A percentile compares a stretch with the other conserved stretches of the same genome.
Conservation (phyloP, 2,888 invertebrate species). For the Spisula solida region DNA sequence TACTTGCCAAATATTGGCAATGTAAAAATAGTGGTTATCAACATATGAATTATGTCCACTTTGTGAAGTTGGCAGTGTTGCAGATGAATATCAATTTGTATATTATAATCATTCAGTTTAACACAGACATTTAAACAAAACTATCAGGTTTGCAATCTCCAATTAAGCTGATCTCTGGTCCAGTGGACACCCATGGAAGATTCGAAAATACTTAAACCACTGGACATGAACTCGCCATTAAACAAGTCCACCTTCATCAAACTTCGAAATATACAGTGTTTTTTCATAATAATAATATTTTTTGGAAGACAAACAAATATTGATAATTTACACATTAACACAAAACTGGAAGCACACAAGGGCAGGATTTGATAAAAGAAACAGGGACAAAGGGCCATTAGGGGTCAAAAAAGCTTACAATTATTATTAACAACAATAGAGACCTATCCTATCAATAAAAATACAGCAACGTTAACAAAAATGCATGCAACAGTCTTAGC, state of each 20-base stretch:
- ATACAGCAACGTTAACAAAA: constrained; percentile 15
- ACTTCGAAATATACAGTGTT: constrained; percentile 9
- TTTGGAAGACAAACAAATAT: constrained; percentile 26
- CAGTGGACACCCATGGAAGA: background rate
- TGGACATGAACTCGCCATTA: background rate
- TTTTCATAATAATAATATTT: background rate
- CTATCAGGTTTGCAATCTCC: background rate
- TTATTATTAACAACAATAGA: constrained; percentile 3
- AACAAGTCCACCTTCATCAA: background rate
- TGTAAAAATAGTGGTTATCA: background rate
- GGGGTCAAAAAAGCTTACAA: constrained; percentile 7
- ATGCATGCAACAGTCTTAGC: background rate
- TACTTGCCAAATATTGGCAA: background rate
- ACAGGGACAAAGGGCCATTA: background rate
- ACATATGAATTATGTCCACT: background rate
- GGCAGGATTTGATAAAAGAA: background rate
- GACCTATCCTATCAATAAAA: background rate
- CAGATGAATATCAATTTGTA: background rate
- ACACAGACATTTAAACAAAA: background rate
- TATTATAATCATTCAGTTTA: background rate
- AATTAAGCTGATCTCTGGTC: background rate
- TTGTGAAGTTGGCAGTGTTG: constrained; percentile 5
- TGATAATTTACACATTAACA: constrained; percentile 19
- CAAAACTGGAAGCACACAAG: constrained; percentile 22
- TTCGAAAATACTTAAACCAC: background rate